Conservation (phyloP, 2,888 invertebrate species). For the Andrena bicolor region DNA sequence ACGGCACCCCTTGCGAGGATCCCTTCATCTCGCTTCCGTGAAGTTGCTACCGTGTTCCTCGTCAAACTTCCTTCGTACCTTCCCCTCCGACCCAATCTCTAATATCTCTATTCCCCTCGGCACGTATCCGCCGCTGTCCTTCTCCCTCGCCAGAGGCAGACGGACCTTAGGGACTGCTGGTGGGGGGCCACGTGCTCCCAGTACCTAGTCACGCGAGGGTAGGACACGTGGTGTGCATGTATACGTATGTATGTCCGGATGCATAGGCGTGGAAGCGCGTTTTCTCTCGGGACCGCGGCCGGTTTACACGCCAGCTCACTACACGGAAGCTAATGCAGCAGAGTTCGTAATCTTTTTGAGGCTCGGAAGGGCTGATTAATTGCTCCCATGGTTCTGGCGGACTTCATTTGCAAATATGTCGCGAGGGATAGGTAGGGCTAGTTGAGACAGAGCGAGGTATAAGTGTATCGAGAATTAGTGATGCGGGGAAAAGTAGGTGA, state of each 20-base stretch:
- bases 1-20: background rate
- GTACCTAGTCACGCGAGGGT: constrained; percentile 72
- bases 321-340: background rate
- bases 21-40: background rate
- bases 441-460: too few relatives aligned
- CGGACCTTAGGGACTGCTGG: constrained; percentile 51
- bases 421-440: too few relatives aligned
- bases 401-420: too few relatives aligned
- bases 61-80: constrained; percentile 28
- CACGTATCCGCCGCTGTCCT: background rate
- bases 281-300: constrained; percentile 13
- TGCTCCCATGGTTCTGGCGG: too few relatives aligned
- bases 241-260: constrained; percentile 53
- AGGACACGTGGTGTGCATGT: constrained; percentile 68
- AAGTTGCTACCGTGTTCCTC: constrained; percentile 31
- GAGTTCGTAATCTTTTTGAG: background rate
- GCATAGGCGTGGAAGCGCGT: constrained; percentile 63
- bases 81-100: background rate
- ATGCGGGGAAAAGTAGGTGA: too few relatives aligned
- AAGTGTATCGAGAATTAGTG: too few relatives aligned
- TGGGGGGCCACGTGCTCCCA: constrained; percentile 76
- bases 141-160: constrained; percentile 27
- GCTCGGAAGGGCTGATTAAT: background rate
- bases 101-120: background rate
- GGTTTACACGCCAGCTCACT: background rate